These are phyloP conservation scores for Saccostrea glomerata DNA, from an alignment of 1,140 invertebrate genomes.

Conservation along the genomic window DNA sequence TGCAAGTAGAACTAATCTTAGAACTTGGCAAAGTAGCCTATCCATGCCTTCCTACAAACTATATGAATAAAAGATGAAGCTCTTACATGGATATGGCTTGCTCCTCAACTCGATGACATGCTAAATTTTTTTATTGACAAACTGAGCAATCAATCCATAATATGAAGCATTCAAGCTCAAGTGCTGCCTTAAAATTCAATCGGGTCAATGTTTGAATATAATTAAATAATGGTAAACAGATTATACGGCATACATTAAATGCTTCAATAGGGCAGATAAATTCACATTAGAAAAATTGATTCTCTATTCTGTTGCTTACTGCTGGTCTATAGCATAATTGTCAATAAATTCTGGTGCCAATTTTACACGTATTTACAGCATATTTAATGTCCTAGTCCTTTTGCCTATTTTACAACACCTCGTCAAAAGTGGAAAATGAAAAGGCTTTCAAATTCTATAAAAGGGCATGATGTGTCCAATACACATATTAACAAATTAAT, in stretches of 20 bases:
- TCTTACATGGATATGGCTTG: neutral
- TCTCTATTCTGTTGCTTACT: constrained; percentile 27
- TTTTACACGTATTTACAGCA: constrained; percentile 21
- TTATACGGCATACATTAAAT: constrained; percentile 12
- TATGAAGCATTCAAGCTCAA: constrained; percentile 7
- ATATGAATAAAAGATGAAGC: constrained; percentile 30
- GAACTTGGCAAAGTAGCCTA: neutral
- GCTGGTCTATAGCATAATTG: neutral
- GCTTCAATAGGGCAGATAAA: constrained; percentile 30
- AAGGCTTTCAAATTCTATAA: constrained; percentile 3
- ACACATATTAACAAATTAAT: neutral
- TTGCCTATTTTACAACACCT: neutral
- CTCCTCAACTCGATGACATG: neutral
- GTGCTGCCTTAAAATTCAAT: neutral
- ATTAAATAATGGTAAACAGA: constrained; percentile 38
- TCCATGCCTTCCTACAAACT: neutral
- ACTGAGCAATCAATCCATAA: constrained; percentile 25
- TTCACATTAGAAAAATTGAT: constrained; percentile 30
- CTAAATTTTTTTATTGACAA: constrained; percentile 11
- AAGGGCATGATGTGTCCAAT: neutral
- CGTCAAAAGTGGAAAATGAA: constrained; percentile 7
- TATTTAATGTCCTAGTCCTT: neutral
- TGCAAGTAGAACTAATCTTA: neutral
- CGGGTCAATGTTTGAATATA: constrained; percentile 29
- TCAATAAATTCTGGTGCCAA: constrained; percentile 22